Base-by-base conservation (phyloP, 2,113 vertebrate species). In the Dasyprocta punctata region DNA sequence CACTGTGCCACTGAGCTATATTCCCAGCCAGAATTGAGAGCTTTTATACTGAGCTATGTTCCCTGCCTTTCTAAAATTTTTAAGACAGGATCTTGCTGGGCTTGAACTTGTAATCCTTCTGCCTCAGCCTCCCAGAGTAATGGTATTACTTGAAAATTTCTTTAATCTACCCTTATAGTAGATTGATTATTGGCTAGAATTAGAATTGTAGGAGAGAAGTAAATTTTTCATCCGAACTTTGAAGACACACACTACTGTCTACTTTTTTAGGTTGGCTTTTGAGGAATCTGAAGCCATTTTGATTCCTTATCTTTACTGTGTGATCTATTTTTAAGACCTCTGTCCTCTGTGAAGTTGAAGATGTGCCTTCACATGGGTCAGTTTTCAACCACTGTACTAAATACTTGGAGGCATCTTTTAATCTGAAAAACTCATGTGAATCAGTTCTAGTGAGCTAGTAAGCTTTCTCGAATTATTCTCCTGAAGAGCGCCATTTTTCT, bases 341-440 rank as follows among this genome's bases (percentile, higher is more conserved):
- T 75, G 47, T 88, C 71, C 41, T 44, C 28, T 73, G 78, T 73
- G 78, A 73, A 54, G 89, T 92, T 82, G 7, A 71, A 41, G 56
- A 17, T 92, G n/a, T 84, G 26, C 56, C 44, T 93, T 95, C 22
- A 41, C 73, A 26, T 92, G 52, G 87, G n/a, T 95, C 69, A 89
- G 0, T 75, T 84, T 81, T 80, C 22, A 84, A 14, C 30, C 16
- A 56, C 30, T 54, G 49, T 52, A 60, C 19, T 60, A 89, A 89
- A n/a, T 3, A 49, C 2, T 56, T 86, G 19, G 12, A 78, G 60
- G 65, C 2, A 22, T 33, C 41, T 93, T 93, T 93, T 78, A 89
- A 30, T 87, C 20, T 90, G 75, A 33, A 65, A 87, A 87, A 52
- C n/a, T 77, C 17, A 28, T 11, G n/a, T 80, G 83, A 33, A 36